Conservation (phyloP, 2,888 invertebrate species). For the Odontocolon sp. region DNA sequence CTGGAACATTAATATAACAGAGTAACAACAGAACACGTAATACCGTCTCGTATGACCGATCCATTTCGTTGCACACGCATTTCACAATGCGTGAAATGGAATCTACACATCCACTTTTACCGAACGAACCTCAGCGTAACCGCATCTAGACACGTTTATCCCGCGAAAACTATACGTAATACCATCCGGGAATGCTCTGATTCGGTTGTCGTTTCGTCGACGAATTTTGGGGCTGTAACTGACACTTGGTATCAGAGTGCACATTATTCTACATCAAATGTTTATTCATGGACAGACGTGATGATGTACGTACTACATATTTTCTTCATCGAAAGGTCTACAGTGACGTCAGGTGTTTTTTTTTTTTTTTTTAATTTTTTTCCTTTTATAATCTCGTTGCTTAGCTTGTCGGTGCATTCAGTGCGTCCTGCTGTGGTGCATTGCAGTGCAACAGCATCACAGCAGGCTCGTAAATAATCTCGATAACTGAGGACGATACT, state of each 20-base stretch:
- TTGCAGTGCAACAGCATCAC: neutral
- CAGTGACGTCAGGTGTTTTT: too few species aligned
- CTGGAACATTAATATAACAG: slow-evolving; percentile 20
- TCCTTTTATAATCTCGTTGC: too few species aligned
- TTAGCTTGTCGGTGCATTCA: too few species aligned
- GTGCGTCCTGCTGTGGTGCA: neutral
- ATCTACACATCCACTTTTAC: slow-evolving; percentile 37
- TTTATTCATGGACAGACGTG: too few species aligned
- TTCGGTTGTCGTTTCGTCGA: slow-evolving; percentile 2
- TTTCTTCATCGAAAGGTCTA: too few species aligned
- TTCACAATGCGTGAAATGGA: slow-evolving; percentile 10
- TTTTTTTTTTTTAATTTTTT: too few species aligned
- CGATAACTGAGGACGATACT: slow-evolving; percentile 7
- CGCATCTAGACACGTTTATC: neutral
- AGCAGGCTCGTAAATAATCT: slow-evolving; percentile 2
- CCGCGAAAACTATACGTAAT: neutral
- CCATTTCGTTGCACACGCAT: slow-evolving; percentile 30
- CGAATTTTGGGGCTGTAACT: too few species aligned
- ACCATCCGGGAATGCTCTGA: neutral
- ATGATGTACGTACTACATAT: too few species aligned
- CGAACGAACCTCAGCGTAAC: slow-evolving; percentile 12
- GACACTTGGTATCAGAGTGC: too few species aligned
- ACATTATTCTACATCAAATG: too few species aligned
- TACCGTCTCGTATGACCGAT: slow-evolving; percentile 42
- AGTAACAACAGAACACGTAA: neutral